phyloP scores from a whole-genome alignment of 2,888 invertebrate species.

The Cancer borealis region DNA sequence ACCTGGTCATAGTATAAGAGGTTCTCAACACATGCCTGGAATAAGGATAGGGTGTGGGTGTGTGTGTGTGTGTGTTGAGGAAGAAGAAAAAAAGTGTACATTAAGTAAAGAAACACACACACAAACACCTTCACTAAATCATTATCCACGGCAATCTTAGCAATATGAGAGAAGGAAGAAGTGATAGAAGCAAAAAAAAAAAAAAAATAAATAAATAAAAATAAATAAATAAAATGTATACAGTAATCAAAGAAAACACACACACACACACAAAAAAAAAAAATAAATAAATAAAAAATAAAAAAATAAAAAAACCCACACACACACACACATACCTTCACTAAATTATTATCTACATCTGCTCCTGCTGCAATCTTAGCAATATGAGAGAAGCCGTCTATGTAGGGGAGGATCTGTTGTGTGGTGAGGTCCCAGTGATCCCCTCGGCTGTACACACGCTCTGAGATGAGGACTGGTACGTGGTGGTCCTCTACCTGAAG shows the following conservation, averaged over 20 bases:
- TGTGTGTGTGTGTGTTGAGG: too few relatives aligned
- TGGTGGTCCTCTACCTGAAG: conserved; percentile 91
- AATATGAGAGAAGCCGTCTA: conserved; percentile 95
- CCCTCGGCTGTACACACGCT: conserved; percentile 82
- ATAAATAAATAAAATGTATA: too few relatives aligned
- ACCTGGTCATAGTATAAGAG: conserved; percentile 85
- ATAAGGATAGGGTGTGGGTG: not conserved
- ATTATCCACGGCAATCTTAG: too few relatives aligned
- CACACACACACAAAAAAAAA: not conserved
- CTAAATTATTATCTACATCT: conserved; percentile 95
- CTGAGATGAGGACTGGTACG: conserved; percentile 90
- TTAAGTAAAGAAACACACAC: too few relatives aligned
- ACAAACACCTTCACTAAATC: too few relatives aligned
- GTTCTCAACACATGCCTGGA: conserved; percentile 76
- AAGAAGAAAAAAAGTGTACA: too few relatives aligned
- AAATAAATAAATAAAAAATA: not conserved
- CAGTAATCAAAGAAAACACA: too few relatives aligned
- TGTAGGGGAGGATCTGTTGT: conserved; percentile 90
- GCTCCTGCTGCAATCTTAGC: conserved; percentile 93
- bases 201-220: too few relatives aligned
- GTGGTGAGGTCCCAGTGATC: conserved; percentile 97
- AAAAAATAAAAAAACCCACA: not conserved
- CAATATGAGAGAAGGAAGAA: too few relatives aligned
- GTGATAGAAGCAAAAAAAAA: too few relatives aligned
- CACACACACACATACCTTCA: conserved; percentile 87